Evolutionary conservation across 2,888 invertebrate genomes (phyloP), one percentile per base, ranked within the genome.

Genomic region (Tuta absoluta): DNA sequence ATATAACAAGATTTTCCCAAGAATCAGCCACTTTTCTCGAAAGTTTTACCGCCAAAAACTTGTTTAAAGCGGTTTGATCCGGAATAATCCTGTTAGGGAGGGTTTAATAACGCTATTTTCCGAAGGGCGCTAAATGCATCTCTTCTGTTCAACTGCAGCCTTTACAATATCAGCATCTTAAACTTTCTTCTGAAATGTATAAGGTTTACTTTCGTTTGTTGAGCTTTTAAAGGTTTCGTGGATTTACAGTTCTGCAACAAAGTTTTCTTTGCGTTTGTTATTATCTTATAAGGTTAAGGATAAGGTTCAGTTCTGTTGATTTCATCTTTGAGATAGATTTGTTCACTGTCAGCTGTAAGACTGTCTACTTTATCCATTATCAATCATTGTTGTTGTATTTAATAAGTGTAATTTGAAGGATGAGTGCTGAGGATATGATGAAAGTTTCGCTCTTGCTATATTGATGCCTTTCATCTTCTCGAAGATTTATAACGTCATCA

Each of bases 331-430:
- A 33, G 51, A 11, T 11, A 11, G 11, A 24, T 64, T 58, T 49
- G 66, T 63, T 62, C 45, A 21, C 57, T 66, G 71, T 68, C 69
- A 72, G 68, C 68, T 72, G 72, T 65, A 66, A 67, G 69, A 65
- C 70, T 67, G 75, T 73, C 75, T 72, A 69, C 72, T 73, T 73
- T 70, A 72, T 72, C 72, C 67, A 75, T 81, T 76, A 86, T 86
- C 81, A 82, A 87, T 89, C 85, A 85, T 85, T 77, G 80, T 81
- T 83, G 76, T 69, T 72, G 77, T 79, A 80, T 87, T 80, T 86
- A 88, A 86, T 87, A 85, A 85, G 78, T 80, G 72, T 79, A 71
- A 73, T 77, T 78, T 84, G 86, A 85, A 75, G 72, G 79, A 86
- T 85, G 81, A 69, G 68, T 66, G 68, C 7, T 24, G 24, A n/a